Evolutionary conservation across 2,113 vertebrate species (phyloP), one percentile per base, ranked within the genome.

Genomic region (Myotis brandtii): DNA sequence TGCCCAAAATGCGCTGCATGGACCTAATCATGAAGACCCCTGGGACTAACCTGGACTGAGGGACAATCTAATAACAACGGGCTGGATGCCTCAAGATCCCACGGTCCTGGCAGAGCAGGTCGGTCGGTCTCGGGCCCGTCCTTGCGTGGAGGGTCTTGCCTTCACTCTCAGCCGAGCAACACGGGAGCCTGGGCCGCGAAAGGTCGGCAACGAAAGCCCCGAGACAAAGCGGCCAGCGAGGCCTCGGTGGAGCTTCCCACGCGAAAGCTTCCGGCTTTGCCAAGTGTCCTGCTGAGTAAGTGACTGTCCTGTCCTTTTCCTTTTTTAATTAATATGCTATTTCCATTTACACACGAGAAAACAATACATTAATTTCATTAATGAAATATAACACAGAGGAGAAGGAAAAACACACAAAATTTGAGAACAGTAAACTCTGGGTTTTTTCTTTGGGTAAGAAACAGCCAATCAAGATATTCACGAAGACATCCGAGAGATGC

Each of bases 131-230:
- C 43, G 32, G 10, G 56, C 8, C 62, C 0, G 14, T 23, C 81
- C 37, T 46, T 46, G 7, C 18, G 30, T 0, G 34, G 43, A 75
- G 20, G 62, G 37, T 37, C 37, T 37, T 37, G 37, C 37, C 37
- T 37, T 37, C 37, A 50, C 34, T 48, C 37, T 16, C 25, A 11
- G 14, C 50, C 37, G 54, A 40, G 50, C 0, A 30, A 5, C 0
- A 0, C 0, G 12, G 12, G 23, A 25, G 2, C 18, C 34, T 8
- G 8, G 16, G 13, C 16, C 50, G 20, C 21, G 21, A 6, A 4
- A 23, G 13, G 62, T 11, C 11, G 9, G 10, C 4, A 3, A 50
- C 0, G 0, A 5, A 17, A n/a, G 46, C 32, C 40, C 0, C 0
- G 34, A 30, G 50, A 17, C 9, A 4, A 3, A 16, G 50, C 50